phyloP scores from a whole-genome alignment of 2,888 invertebrate genomes.

The Drosophila siamana region DNA sequence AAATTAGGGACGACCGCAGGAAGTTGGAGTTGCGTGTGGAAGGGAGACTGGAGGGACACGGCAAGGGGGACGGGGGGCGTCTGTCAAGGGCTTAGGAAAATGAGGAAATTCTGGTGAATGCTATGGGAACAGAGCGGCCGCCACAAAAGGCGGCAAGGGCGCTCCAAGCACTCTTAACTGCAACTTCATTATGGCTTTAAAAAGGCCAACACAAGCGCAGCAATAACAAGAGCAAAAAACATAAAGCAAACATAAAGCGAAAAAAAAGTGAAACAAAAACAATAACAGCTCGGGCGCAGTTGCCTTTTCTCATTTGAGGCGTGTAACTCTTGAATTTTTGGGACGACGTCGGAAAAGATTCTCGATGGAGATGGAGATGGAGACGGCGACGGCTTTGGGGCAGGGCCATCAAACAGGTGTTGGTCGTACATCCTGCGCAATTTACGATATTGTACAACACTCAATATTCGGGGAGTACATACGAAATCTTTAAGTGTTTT shows the following conservation, averaged over 20 bases:
- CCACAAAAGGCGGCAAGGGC: too few species aligned
- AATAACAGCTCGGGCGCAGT: slow-evolving; percentile 26
- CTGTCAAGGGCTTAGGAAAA: not conserved
- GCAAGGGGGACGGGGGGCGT: not conserved
- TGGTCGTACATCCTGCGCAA: not conserved
- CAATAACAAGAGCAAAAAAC: not conserved
- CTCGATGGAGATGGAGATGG: slow-evolving; percentile 21
- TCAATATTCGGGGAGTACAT: not conserved
- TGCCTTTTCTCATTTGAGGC: slow-evolving; percentile 14
- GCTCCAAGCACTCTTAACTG: slow-evolving; percentile 20
- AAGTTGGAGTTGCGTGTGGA: not conserved
- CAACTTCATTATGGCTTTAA: slow-evolving; percentile 27
- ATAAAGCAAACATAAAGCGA: slow-evolving; percentile 5
- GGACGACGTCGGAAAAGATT: too few species aligned
- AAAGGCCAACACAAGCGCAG: slow-evolving; percentile 10
- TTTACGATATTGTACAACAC: slow-evolving; percentile 1
- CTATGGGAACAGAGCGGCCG: not conserved
- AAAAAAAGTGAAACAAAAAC: slow-evolving; percentile 26
- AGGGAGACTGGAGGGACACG: too few species aligned
- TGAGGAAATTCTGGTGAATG: slow-evolving; percentile 6
- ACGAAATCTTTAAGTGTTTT: slow-evolving; percentile 15
- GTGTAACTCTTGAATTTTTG: not conserved
- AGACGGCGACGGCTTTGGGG: slow-evolving; percentile 2
- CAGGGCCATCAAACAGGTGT: slow-evolving; percentile 30
- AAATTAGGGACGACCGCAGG: slow-evolving; percentile 40